These are phyloP conservation scores for Linurgus olivaceus DNA, from an alignment of 2,797 vertebrate genomes.

Conservation along the genomic window DNA sequence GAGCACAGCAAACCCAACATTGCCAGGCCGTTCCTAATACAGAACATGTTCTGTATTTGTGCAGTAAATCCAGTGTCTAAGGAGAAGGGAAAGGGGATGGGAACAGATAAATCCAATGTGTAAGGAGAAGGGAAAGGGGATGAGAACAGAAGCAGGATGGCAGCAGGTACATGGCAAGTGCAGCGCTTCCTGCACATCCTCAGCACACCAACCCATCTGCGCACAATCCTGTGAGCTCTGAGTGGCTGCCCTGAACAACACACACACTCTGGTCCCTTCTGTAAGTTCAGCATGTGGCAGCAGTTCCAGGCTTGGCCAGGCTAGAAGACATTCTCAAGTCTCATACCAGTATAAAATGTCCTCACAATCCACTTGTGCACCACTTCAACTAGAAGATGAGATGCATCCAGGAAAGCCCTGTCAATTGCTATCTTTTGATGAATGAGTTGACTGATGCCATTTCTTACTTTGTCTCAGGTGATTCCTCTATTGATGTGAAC, in stretches of 20 bases:
- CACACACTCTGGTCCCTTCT: fast-evolving
- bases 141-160: neutral
- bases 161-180: fast-evolving
- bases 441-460: neutral
- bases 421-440: neutral
- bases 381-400: neutral
- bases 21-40: neutral
- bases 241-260: neutral
- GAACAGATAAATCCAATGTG: neutral
- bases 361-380: neutral
- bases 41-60: neutral
- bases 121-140: neutral
- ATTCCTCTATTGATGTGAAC: neutral
- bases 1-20: neutral
- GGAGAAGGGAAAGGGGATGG: neutral
- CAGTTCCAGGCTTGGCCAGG: neutral
- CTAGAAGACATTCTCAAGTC: neutral
- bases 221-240: neutral
- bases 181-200: neutral
- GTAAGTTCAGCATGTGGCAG: neutral
- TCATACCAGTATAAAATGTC: neutral
- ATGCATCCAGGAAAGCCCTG: neutral
- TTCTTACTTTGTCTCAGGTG: neutral
- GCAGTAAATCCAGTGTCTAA: neutral
- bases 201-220: fast-evolving